These are phyloP conservation scores for Denticeps clupeoides DNA, from an alignment of 2,797 vertebrate species.

Conservation along the genomic window DNA sequence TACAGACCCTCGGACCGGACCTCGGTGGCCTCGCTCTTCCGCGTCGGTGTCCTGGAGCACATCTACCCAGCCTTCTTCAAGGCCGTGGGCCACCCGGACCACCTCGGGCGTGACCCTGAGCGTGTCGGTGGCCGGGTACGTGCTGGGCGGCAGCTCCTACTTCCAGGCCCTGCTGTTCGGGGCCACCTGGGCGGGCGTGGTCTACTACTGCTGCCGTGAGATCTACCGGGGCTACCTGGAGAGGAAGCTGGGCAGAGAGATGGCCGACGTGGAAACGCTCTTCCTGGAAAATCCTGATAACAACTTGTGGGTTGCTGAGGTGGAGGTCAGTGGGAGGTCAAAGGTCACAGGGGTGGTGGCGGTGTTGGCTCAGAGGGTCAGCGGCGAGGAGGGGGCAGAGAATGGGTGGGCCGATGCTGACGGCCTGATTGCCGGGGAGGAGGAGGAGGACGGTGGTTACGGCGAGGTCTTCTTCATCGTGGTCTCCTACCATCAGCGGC, in stretches of 20 bases:
- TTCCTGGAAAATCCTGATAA: constrained; percentile 48
- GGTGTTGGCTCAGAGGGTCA: constrained; percentile 26
- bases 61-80: constrained; percentile 59
- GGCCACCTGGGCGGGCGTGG: constrained; percentile 43
- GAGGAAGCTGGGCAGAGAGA: constrained; percentile 37
- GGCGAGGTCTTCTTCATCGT: constrained; percentile 41
- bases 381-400: constrained; percentile 6
- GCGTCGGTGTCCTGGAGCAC: constrained; percentile 46
- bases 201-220: constrained; percentile 53
- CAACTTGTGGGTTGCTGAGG: constrained; percentile 55
- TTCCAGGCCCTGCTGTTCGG: constrained; percentile 51
- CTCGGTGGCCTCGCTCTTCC: constrained; percentile 39
- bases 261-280: constrained; percentile 39
- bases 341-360: constrained; percentile 45
- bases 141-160: constrained; percentile 56
- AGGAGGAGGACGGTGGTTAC: constrained; percentile 20
- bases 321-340: constrained; percentile 28
- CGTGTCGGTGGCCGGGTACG: too few relatives aligned
- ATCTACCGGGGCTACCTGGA: constrained; percentile 43
- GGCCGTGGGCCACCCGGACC: constrained; percentile 52
- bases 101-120: too few relatives aligned
- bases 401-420: constrained; percentile 35
- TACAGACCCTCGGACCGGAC: constrained; percentile 43
- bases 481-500: constrained; percentile 35
- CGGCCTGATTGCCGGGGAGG: constrained; percentile 12